Evolutionary conservation across 2,888 invertebrate species (phyloP).

Genomic region (Caenorhabditis drosophilae): DNA sequence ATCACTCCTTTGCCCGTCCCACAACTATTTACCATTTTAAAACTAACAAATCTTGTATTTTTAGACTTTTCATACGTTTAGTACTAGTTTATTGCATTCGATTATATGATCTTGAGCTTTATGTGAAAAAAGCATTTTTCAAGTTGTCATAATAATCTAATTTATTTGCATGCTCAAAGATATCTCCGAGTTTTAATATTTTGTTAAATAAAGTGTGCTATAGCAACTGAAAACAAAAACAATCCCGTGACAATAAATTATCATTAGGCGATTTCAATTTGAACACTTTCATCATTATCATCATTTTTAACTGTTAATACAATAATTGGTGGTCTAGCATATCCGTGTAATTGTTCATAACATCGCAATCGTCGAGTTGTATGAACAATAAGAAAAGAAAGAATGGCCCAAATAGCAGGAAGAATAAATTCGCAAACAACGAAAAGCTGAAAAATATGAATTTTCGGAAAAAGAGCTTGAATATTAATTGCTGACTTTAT

Average conservation of each 20-base stretch:
- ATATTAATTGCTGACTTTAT: conserved; percentile 30
- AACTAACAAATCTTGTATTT: conserved; percentile 12
- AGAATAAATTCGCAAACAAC: conserved; percentile 53
- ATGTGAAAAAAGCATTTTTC: conserved; percentile 30
- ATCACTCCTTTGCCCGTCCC: conserved; percentile 5
- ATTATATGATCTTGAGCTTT: no score
- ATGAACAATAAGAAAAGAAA: conserved; percentile 49
- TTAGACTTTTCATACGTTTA: conserved; percentile 16
- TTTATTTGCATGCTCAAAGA: conserved; percentile 37
- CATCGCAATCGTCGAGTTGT: conserved; percentile 45
- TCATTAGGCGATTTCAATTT: conserved; percentile 52
- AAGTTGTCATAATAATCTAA: conserved; percentile 43
- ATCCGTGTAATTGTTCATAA: conserved; percentile 52
- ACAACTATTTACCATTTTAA: not conserved
- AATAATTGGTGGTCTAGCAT: conserved; percentile 55
- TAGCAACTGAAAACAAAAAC: not conserved
- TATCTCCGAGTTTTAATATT: conserved; percentile 3
- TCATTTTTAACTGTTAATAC: conserved; percentile 58
- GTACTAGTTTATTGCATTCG: conserved; percentile 9
- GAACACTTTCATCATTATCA: conserved; percentile 59
- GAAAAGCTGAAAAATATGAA: conserved; percentile 35
- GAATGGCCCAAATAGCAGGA: conserved; percentile 49
- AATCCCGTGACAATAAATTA: not conserved
- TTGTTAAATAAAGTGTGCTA: conserved; percentile 39
- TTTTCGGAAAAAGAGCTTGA: not conserved